Evolutionary conservation across 1,140 invertebrate genomes (phyloP).

Genomic region (Propsilocerus akamusi): DNA sequence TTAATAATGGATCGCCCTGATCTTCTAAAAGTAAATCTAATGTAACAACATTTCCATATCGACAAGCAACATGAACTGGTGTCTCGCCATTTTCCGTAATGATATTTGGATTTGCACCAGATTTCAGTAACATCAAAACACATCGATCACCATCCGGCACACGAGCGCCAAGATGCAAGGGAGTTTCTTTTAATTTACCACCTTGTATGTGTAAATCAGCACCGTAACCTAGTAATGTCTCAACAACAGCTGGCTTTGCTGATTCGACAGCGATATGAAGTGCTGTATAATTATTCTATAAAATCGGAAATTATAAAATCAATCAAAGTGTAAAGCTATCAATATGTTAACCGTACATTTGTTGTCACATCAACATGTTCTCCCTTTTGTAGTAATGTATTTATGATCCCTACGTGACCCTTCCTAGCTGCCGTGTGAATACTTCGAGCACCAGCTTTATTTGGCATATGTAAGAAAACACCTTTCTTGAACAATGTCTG

Average conservation of each 20-base stretch:
- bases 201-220: conserved; percentile 92
- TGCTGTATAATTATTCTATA: conserved; percentile 92
- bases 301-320: background rate
- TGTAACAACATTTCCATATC: conserved; percentile 71
- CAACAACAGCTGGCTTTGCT: conserved; percentile 87
- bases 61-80: conserved; percentile 79
- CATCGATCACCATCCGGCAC: conserved; percentile 88
- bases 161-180: conserved; percentile 86
- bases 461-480: conserved; percentile 98
- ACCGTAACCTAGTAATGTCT: conserved; percentile 88
- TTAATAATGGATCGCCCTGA: conserved; percentile 71
- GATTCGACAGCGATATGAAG: conserved; percentile 96
- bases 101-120: conserved; percentile 88
- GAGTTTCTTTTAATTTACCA: conserved; percentile 73
- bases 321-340: background rate
- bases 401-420: conserved; percentile 94
- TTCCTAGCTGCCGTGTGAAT: conserved; percentile 83
- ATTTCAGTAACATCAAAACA: conserved; percentile 92
- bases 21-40: conserved; percentile 74
- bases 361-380: conserved; percentile 90
- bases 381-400: conserved; percentile 84
- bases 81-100: conserved; percentile 85
- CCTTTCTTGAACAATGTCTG: conserved; percentile 96
- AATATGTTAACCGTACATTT: conserved; percentile 46
- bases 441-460: conserved; percentile 84